Conservation (phyloP, 2,797 vertebrate genomes). For the Semaprochilodus insignis region DNA sequence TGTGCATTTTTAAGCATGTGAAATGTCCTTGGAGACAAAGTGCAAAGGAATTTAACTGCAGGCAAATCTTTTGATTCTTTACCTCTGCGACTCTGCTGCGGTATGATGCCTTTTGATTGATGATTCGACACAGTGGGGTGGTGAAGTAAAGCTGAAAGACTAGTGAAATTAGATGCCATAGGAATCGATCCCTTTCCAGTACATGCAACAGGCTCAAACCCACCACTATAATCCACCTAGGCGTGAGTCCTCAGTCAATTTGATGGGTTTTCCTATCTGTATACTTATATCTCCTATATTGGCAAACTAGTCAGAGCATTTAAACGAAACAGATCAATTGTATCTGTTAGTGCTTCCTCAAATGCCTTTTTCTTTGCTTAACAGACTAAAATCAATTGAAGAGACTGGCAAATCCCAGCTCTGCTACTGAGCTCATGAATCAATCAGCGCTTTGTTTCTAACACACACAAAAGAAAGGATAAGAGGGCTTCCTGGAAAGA, state of each 20-base stretch:
- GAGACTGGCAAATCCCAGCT: too few species aligned
- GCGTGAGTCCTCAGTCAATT: conserved; percentile 7
- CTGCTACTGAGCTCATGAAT: not conserved
- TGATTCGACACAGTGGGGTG: not conserved
- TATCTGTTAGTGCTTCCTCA: conserved; percentile 1
- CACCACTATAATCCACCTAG: not conserved
- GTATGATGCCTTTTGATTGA: conserved; percentile 38
- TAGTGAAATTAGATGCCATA: conserved; percentile 29
- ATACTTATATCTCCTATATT: not conserved
- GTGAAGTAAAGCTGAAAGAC: not conserved
- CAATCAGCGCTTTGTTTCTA: not conserved
- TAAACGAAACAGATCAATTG: not conserved
- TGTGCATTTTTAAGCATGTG: too few species aligned
- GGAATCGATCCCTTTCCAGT: conserved; percentile 18
- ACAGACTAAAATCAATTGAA: conserved; percentile 27
- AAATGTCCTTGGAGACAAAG: too few species aligned
- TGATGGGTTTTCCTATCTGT: not conserved
- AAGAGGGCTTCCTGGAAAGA: too few species aligned
- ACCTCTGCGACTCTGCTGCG: not conserved
- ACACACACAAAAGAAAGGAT: not conserved
- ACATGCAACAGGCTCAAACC: conserved; percentile 12
- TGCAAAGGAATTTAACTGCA: too few species aligned
- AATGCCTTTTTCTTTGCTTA: not conserved
- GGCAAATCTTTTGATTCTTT: not conserved
- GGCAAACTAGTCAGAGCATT: not conserved